phyloP scores from a whole-genome alignment of 2,888 invertebrate species.

The Julus scandinavius region DNA sequence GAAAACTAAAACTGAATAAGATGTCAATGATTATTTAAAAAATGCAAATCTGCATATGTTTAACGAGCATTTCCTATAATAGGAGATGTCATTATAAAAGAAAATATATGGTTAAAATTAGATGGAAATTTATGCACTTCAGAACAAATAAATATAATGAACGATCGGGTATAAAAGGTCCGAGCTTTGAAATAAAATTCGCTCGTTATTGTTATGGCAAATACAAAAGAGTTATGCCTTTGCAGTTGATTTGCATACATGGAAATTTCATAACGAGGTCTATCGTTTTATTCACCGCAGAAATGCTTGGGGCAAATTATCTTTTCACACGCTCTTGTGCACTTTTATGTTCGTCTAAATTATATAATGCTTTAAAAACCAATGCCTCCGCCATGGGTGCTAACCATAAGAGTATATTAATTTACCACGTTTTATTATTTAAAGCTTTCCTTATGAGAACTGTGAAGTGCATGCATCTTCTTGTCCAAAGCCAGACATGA shows the following conservation, averaged over 20 bases:
- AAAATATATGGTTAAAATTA: constrained; percentile 1
- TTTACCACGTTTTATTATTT: neutral
- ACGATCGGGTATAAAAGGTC: constrained; percentile 7
- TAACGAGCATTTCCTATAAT: neutral
- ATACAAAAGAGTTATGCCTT: constrained; percentile 28
- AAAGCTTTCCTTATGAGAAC: neutral
- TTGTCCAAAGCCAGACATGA: too few species aligned
- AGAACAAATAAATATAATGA: constrained; percentile 31
- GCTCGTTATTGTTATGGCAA: constrained; percentile 2
- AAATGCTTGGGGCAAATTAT: constrained; percentile 20
- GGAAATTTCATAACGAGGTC: constrained; percentile 20
- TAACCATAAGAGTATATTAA: neutral
- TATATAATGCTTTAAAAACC: neutral
- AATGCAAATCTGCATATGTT: too few species aligned
- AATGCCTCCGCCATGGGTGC: neutral
- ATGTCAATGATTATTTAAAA: too few species aligned
- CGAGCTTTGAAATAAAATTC: constrained; percentile 28
- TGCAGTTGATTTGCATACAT: constrained; percentile 20
- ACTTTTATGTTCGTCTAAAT: neutral
- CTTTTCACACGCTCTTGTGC: neutral
- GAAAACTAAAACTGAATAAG: too few species aligned
- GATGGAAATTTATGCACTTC: constrained; percentile 15
- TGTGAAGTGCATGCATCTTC: neutral
- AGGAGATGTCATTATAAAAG: neutral
- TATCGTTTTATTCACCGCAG: constrained; percentile 8